These are phyloP conservation scores for Acleris sparsana DNA, from an alignment of 2,888 invertebrate genomes.

Conservation along the genomic window DNA sequence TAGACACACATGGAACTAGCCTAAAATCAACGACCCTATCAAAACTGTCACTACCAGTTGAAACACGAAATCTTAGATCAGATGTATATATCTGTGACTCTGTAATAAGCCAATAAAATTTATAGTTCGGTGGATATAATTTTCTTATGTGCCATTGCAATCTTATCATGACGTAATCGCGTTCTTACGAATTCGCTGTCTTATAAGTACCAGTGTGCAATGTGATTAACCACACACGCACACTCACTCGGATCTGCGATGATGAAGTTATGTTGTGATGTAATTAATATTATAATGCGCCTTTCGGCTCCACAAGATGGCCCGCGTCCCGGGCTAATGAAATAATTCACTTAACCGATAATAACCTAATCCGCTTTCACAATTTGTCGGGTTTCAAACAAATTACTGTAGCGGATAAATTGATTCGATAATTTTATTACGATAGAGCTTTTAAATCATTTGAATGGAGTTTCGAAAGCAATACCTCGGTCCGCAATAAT, in stretches of 20 bases:
- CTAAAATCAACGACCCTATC: too few relatives aligned
- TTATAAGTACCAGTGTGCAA: too few relatives aligned
- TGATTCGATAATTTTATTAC: constrained; percentile 24
- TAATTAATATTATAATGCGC: background rate
- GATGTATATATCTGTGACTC: too few relatives aligned
- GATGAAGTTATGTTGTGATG: background rate
- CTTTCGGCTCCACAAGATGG: background rate
- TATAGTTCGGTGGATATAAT: too few relatives aligned
- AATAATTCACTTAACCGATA: constrained; percentile 28
- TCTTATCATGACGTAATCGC: too few relatives aligned
- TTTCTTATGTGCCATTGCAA: too few relatives aligned
- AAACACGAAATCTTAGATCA: too few relatives aligned
- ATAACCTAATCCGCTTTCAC: constrained; percentile 34
- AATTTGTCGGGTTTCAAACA: constrained; percentile 31
- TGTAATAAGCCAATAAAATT: too few relatives aligned
- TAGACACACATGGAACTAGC: too few relatives aligned
- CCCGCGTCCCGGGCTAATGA: constrained; percentile 14
- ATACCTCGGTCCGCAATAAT: constrained; percentile 4
- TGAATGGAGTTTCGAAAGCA: constrained; percentile 16
- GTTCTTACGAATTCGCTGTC: too few relatives aligned
- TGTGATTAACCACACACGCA: too few relatives aligned
- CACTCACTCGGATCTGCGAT: background rate
- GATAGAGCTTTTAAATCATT: constrained; percentile 20
- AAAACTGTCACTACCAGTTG: too few relatives aligned
- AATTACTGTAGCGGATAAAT: constrained; percentile 30